Evolutionary conservation across 2,888 invertebrate species (phyloP).

Genomic region (Helicoverpa assulta): DNA sequence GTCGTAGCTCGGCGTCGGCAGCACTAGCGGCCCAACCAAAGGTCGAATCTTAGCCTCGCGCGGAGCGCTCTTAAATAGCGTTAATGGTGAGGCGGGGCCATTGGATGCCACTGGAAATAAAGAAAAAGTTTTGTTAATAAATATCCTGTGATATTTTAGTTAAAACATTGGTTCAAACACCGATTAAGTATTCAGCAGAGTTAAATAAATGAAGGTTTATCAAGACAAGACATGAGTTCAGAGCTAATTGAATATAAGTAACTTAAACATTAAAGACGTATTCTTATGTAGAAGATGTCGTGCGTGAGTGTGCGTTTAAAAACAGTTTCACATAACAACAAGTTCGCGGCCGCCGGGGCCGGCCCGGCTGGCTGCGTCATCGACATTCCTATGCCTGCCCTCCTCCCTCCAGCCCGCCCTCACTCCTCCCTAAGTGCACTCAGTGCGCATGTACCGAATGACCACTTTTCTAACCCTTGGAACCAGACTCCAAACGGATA

Average conservation of each 20-base stretch:
- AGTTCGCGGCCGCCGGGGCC: conserved; percentile 81
- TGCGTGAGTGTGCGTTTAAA: conserved; percentile 75
- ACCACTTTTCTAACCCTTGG: conserved; percentile 73
- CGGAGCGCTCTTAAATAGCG: conserved; percentile 72
- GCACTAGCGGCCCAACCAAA: conserved; percentile 68
- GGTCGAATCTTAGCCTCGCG: conserved; percentile 67
- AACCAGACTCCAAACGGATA: conserved; percentile 29
- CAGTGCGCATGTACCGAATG: conserved; percentile 86
- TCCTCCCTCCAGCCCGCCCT: conserved; percentile 70
- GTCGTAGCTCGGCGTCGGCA: conserved; percentile 69
- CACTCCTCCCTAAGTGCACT: conserved; percentile 70
- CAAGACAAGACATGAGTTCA: conserved; percentile 1
- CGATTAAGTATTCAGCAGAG: neutral
- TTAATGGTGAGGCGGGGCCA: conserved; percentile 68
- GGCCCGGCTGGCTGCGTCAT: conserved; percentile 85
- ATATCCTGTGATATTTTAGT: neutral
- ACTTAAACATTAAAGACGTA: conserved; percentile 39
- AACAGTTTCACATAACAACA: conserved; percentile 88
- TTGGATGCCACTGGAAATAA: conserved; percentile 80
- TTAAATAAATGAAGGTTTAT: neutral
- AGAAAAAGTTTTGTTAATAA: conserved; percentile 36
- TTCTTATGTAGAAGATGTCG: conserved; percentile 62
- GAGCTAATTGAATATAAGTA: conserved; percentile 33
- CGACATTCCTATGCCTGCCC: conserved; percentile 86
- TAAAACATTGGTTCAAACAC: neutral